A percentile compares a stretch with the other conserved stretches of the same genome.
Evolutionary conservation across 1,140 invertebrate genomes (phyloP).

Genomic region (Diorhabda carinulata): DNA sequence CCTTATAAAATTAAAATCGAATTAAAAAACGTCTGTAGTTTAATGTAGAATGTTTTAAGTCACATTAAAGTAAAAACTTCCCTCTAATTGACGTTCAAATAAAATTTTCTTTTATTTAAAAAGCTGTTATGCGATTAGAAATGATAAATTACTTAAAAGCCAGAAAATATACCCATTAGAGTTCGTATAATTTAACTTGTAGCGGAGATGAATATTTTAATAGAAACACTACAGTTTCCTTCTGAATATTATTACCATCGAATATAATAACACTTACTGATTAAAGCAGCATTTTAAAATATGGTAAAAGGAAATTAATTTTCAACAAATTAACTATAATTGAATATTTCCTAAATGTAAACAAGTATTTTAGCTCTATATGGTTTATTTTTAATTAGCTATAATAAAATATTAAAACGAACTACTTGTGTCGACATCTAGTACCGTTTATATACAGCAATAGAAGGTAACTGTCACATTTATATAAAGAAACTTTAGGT

Average conservation of each 20-base stretch:
- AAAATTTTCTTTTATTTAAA: constrained; percentile 1
- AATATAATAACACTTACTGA: not conserved
- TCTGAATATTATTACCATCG: not conserved
- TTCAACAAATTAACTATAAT: too few species aligned
- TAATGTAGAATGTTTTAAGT: constrained; percentile 3
- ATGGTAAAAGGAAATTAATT: too few species aligned
- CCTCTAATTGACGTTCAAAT: constrained; percentile 2
- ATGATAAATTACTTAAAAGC: not conserved
- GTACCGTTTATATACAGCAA: too few species aligned
- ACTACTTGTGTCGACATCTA: too few species aligned
- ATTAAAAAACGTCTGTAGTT: not conserved
- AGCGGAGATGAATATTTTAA: not conserved
- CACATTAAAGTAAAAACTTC: not conserved
- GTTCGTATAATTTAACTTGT: not conserved
- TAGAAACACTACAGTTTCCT: not conserved
- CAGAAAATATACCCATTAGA: constrained; percentile 1
- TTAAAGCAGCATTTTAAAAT: too few species aligned
- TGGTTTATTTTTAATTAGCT: too few species aligned
- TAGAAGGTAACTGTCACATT: too few species aligned
- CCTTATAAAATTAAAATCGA: not conserved
- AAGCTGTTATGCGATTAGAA: constrained; percentile 1
- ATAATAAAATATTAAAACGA: too few species aligned
- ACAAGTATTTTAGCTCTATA: too few species aligned
- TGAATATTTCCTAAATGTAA: too few species aligned
- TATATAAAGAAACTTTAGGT: too few species aligned